phyloP scores from a whole-genome alignment of 2,797 vertebrate genomes.

The Tadarida brasiliensis region DNA sequence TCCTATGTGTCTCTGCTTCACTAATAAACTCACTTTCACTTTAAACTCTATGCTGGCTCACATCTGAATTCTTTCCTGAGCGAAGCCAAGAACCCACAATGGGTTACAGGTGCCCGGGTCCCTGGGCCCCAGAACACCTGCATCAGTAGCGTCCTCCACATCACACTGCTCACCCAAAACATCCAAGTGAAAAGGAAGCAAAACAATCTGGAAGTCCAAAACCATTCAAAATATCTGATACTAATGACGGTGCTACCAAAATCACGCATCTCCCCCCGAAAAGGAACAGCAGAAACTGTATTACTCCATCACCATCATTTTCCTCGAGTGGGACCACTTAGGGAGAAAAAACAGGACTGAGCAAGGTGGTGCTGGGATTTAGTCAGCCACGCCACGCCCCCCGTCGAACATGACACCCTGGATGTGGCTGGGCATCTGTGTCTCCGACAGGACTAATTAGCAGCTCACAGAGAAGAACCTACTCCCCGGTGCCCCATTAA shows the following conservation, averaged over 20 bases:
- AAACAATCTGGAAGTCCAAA: background rate
- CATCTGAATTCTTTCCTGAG: background rate
- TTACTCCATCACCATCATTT: background rate
- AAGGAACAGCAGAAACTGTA: background rate
- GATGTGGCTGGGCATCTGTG: background rate
- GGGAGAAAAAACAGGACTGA: background rate
- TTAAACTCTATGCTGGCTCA: background rate
- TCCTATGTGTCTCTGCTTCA: background rate
- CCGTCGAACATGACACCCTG: background rate
- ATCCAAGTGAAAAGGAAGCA: background rate
- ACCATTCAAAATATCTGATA: background rate
- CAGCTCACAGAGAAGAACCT: background rate
- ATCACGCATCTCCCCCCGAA: background rate
- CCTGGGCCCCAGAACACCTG: background rate
- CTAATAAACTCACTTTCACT: background rate
- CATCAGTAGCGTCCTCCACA: background rate
- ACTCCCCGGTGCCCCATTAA: constrained; percentile 51
- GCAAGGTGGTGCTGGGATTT: fast-evolving
- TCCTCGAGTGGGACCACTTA: background rate
- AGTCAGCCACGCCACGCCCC: background rate
- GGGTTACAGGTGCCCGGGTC: background rate
- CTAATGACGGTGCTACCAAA: background rate
- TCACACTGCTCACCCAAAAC: background rate
- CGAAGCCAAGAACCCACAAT: background rate
- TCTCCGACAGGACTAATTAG: constrained; percentile 37